Conservation (phyloP, 2,797 vertebrate species). For the Acanthornis magna region DNA sequence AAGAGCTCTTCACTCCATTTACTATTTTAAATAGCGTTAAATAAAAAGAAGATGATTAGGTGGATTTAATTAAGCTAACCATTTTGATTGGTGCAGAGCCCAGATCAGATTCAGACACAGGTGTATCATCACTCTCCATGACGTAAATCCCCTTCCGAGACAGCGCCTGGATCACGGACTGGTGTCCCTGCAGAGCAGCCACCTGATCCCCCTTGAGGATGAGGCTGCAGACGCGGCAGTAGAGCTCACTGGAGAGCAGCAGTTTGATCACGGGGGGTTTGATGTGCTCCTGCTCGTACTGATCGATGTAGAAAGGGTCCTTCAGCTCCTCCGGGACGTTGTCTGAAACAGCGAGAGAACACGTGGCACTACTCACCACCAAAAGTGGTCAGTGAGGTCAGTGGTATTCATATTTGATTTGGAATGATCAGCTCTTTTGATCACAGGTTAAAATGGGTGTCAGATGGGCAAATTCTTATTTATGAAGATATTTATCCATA, state of each 20-base stretch:
- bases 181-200: slow-evolving; percentile 90
- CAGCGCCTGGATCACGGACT: slow-evolving; percentile 91
- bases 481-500: fast-evolving
- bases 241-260: slow-evolving; percentile 92
- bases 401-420: fast-evolving
- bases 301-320: slow-evolving; percentile 96
- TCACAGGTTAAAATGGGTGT: not conserved
- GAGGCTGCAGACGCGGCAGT: slow-evolving; percentile 94
- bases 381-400: fast-evolving
- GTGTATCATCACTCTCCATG: slow-evolving; percentile 92
- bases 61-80: slow-evolving; percentile 80
- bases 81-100: slow-evolving; percentile 91
- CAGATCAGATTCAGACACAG: slow-evolving; percentile 89
- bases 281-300: slow-evolving; percentile 98
- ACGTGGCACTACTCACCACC: fast-evolving
- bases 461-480: fast-evolving
- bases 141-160: slow-evolving; percentile 97
- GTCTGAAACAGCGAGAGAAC: slow-evolving; percentile 74
- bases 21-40: not conserved
- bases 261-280: slow-evolving; percentile 93
- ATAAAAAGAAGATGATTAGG: slow-evolving; percentile 17
- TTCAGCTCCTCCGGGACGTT: slow-evolving; percentile 94
- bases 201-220: slow-evolving; percentile 96
- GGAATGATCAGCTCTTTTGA: fast-evolving
- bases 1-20: not conserved